phyloP scores from a whole-genome alignment of 2,113 vertebrate species.

The Phalacrocorax brasilianus region DNA sequence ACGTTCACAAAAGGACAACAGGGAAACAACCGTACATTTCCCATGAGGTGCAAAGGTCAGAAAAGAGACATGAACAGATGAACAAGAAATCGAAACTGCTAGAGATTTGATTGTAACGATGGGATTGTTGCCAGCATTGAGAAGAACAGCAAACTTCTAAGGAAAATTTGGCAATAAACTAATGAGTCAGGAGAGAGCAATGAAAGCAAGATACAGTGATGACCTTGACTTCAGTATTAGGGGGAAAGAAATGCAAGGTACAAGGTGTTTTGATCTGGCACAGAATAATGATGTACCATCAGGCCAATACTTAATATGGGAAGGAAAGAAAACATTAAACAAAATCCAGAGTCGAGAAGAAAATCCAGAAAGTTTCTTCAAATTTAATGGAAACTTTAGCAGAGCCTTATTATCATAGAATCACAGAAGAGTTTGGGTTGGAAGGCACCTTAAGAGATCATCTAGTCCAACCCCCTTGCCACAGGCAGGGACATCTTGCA shows the following conservation, averaged over 20 bases:
- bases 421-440: neutral
- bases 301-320: neutral
- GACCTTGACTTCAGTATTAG: neutral
- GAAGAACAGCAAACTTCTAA: slow-evolving; percentile 4
- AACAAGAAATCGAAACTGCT: slow-evolving; percentile 27
- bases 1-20: neutral
- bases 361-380: neutral
- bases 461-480: neutral
- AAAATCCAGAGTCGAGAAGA: neutral
- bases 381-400: neutral
- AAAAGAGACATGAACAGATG: neutral
- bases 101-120: neutral
- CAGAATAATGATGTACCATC: neutral
- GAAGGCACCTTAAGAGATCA: neutral
- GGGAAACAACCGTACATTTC: neutral
- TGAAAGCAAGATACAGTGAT: neutral
- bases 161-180: slow-evolving; percentile 1
- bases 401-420: neutral
- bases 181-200: neutral
- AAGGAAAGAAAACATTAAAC: neutral
- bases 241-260: neutral
- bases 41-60: neutral
- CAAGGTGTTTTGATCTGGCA: neutral
- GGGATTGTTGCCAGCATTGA: neutral
- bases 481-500: neutral